Percentiles rank a stretch among this genome's conserved stretches.
These are phyloP conservation scores for Sceliomorpha sp. DNA, from an alignment of 2,888 invertebrate genomes.

Conservation along the genomic window DNA sequence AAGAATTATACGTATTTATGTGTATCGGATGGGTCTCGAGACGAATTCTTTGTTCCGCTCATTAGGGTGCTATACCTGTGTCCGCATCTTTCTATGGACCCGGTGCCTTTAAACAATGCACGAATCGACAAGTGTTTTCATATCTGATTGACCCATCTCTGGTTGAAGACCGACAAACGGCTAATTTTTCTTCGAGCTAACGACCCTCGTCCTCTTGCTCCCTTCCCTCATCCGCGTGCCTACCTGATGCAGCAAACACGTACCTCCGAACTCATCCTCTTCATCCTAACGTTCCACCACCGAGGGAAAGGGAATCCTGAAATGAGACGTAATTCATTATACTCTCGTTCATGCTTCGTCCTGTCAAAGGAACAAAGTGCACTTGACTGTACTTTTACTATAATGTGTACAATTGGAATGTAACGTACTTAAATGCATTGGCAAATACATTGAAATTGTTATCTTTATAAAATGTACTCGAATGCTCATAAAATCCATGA, in stretches of 20 bases:
- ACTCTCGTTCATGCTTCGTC: conserved; percentile 25
- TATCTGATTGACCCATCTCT: conserved; percentile 77
- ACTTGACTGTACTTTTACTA: not conserved
- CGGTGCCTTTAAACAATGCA: conserved; percentile 70
- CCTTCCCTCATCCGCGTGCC: conserved; percentile 11
- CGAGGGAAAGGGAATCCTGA: conserved; percentile 29
- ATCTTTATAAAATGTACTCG: too few species aligned
- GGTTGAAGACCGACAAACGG: conserved; percentile 64
- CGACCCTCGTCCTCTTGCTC: conserved; percentile 60
- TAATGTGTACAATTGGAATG: not conserved
- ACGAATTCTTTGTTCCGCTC: conserved; percentile 67
- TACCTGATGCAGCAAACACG: conserved; percentile 10
- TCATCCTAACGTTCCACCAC: conserved; percentile 38
- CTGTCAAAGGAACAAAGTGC: conserved; percentile 15
- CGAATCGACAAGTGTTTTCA: conserved; percentile 73
- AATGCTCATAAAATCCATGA: too few species aligned
- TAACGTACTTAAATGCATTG: not conserved
- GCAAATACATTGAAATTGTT: too few species aligned
- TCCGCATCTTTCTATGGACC: conserved; percentile 67
- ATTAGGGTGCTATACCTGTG: conserved; percentile 75
- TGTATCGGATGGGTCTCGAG: conserved; percentile 53
- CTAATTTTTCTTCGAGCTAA: conserved; percentile 73
- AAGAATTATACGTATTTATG: conserved; percentile 32
- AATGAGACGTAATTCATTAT: conserved; percentile 21
- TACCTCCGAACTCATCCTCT: conserved; percentile 33